Evolutionary conservation across 1,140 invertebrate genomes (phyloP).

Genomic region (Heliconius hewitsoni): DNA sequence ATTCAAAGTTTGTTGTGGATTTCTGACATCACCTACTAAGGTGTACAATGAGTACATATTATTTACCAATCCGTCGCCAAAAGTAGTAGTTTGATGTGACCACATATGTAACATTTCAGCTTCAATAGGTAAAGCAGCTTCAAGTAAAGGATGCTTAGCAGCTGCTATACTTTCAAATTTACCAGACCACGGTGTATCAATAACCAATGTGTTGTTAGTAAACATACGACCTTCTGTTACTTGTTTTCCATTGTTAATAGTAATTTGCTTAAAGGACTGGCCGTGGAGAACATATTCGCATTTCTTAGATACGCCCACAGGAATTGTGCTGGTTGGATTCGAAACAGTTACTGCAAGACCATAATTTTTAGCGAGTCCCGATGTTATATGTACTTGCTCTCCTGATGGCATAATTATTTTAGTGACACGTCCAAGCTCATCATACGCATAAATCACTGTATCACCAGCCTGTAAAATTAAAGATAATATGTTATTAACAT

Average conservation of each 20-base stretch:
- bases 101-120: constrained; percentile 95
- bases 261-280: constrained; percentile 82
- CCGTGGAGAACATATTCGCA: constrained; percentile 81
- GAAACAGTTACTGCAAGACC: constrained; percentile 88
- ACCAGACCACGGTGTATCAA: constrained; percentile 86
- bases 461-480: constrained; percentile 85
- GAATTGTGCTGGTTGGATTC: constrained; percentile 75
- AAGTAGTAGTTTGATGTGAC: constrained; percentile 89
- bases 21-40: constrained; percentile 90
- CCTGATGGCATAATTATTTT: constrained; percentile 94
- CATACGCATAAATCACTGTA: constrained; percentile 94
- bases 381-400: constrained; percentile 90
- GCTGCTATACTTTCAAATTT: constrained; percentile 87
- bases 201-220: constrained; percentile 88
- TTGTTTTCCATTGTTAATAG: constrained; percentile 84
- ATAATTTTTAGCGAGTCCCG: constrained; percentile 87
- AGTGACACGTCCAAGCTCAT: constrained; percentile 91
- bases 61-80: constrained; percentile 88
- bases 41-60: constrained; percentile 91
- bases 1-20: constrained; percentile 90
- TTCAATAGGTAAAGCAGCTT: constrained; percentile 93
- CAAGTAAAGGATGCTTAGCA: constrained; percentile 92
- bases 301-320: constrained; percentile 81
- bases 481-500: not conserved
- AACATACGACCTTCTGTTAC: constrained; percentile 87